Conservation (phyloP, 2,888 invertebrate genomes). For the Cybosia mesomella region DNA sequence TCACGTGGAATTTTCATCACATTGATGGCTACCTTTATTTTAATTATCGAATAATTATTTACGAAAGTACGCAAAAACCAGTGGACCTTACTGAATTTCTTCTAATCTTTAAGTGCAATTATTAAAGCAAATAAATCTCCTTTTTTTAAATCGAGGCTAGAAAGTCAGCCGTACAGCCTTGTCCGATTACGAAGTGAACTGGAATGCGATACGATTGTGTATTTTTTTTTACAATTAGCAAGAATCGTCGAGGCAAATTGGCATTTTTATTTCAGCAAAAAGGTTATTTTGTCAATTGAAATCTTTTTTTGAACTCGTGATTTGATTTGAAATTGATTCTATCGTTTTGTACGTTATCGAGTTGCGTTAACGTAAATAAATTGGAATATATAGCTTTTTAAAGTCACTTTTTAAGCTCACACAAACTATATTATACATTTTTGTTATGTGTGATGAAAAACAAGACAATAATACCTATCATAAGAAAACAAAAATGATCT, state of each 20-base stretch:
- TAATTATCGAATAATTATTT: slow-evolving; percentile 9
- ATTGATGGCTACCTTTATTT: not conserved
- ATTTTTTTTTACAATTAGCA: slow-evolving; percentile 32
- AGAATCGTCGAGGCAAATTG: slow-evolving; percentile 12
- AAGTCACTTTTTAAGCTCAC: too few relatives aligned
- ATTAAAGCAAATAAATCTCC: slow-evolving; percentile 54
- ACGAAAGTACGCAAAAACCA: slow-evolving; percentile 25
- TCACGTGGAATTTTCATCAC: not conserved
- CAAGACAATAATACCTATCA: too few relatives aligned
- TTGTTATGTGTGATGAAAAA: too few relatives aligned
- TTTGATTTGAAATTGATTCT: not conserved
- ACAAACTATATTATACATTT: too few relatives aligned
- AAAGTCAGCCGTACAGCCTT: slow-evolving; percentile 44
- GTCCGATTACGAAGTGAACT: slow-evolving; percentile 24
- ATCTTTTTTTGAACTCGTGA: not conserved
- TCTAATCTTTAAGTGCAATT: slow-evolving; percentile 48
- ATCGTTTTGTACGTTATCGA: not conserved
- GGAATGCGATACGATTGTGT: slow-evolving; percentile 35
- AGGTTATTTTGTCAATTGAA: not conserved
- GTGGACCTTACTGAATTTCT: slow-evolving; percentile 41
- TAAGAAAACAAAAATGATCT: too few relatives aligned
- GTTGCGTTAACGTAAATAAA: too few relatives aligned
- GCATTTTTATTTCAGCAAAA: slow-evolving; percentile 1
- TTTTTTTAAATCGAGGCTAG: slow-evolving; percentile 37
- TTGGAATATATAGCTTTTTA: too few relatives aligned